A percentile compares a stretch with the other conserved stretches of the same genome.
Evolutionary conservation across 2,797 vertebrate species (phyloP).

Genomic region (Cossypha polioptera): DNA sequence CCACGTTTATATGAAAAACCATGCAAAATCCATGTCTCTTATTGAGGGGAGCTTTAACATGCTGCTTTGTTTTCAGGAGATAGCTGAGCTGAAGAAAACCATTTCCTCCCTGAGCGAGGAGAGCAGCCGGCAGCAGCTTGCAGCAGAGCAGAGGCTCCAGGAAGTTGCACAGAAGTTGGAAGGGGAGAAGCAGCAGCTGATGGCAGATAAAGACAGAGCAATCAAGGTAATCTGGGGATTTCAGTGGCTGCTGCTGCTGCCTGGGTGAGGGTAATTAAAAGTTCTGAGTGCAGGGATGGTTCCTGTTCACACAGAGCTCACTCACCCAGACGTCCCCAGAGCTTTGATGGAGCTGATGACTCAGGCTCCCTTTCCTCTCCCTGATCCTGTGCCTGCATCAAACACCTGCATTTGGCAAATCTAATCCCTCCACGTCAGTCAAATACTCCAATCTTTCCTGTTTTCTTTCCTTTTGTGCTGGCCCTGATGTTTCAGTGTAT

Average conservation of each 20-base stretch:
- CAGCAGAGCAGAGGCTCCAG: slow-evolving; percentile 79
- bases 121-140: slow-evolving; percentile 77
- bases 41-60: slow-evolving; percentile 26
- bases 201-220: slow-evolving; percentile 77
- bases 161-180: slow-evolving; percentile 81
- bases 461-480: slow-evolving; percentile 14
- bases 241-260: slow-evolving; percentile 63
- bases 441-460: slow-evolving; percentile 25
- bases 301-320: slow-evolving; percentile 24
- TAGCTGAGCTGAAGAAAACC: slow-evolving; percentile 84
- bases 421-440: slow-evolving; percentile 19
- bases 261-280: slow-evolving; percentile 62
- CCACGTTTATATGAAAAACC: neutral
- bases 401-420: slow-evolving; percentile 10
- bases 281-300: slow-evolving; percentile 49
- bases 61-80: slow-evolving; percentile 80
- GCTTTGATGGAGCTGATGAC: slow-evolving; percentile 47
- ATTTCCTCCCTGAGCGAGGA: slow-evolving; percentile 83
- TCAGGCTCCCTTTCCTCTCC: slow-evolving; percentile 44
- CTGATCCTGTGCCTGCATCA: neutral
- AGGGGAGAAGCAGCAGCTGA: slow-evolving; percentile 83
- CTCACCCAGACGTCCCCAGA: slow-evolving; percentile 1
- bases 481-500: neutral
- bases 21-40: slow-evolving; percentile 42
- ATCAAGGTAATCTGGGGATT: slow-evolving; percentile 78